A percentile compares a stretch with the other conserved stretches of the same genome.
These are phyloP conservation scores for Drosophila paramelanica DNA, from an alignment of 2,888 invertebrate genomes.

Conservation along the genomic window DNA sequence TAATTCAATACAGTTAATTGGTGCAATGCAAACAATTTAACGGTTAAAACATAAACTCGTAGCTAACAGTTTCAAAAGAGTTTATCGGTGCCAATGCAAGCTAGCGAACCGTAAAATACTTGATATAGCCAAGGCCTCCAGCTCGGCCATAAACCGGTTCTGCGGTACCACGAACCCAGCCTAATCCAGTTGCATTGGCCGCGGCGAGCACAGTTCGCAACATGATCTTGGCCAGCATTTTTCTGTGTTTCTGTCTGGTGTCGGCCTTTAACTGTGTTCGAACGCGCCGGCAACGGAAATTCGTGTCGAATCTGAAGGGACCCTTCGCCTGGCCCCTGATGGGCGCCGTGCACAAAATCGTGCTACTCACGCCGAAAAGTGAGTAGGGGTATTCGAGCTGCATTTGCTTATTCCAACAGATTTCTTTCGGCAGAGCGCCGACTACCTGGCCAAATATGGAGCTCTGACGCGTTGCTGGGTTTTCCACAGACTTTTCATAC, in stretches of 20 bases:
- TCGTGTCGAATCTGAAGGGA: constrained; percentile 60
- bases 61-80: neutral
- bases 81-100: constrained; percentile 17
- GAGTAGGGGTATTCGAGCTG: constrained; percentile 5
- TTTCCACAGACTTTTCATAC: constrained; percentile 66
- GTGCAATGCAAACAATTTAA: neutral
- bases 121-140: constrained; percentile 18
- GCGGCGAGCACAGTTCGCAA: constrained; percentile 45
- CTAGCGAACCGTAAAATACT: constrained; percentile 31
- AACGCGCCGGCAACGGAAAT: constrained; percentile 55
- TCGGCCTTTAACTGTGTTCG: constrained; percentile 67
- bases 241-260: constrained; percentile 65
- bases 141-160: constrained; percentile 18
- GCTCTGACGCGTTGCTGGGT: constrained; percentile 60
- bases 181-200: constrained; percentile 6
- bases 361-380: constrained; percentile 63
- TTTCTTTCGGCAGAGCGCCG: constrained; percentile 58
- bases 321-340: constrained; percentile 62
- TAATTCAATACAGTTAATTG: neutral
- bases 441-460: constrained; percentile 60
- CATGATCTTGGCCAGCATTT: constrained; percentile 65
- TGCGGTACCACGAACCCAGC: constrained; percentile 23
- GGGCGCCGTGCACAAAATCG: constrained; percentile 62
- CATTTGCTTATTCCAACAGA: constrained; percentile 26
- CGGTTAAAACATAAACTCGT: neutral